Percentiles rank a stretch among this genome's conserved stretches.
Evolutionary conservation across 2,888 invertebrate genomes (phyloP).

Genomic region (Callyntrura guangdongensis): DNA sequence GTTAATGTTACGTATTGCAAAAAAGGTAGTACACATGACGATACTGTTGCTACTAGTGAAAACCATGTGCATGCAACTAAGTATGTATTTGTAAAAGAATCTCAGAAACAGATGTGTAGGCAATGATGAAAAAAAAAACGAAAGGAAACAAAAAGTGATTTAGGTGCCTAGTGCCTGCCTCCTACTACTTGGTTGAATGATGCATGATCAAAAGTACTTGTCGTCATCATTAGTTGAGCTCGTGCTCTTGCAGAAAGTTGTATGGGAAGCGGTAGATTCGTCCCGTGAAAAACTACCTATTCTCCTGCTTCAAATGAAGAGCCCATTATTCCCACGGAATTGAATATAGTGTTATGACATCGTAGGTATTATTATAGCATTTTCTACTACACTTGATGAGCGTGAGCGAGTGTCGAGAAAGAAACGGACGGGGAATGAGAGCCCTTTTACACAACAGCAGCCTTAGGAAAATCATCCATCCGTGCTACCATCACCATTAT

Average conservation of each 20-base stretch:
- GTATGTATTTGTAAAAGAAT: conserved; percentile 15
- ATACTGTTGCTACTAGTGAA: not conserved
- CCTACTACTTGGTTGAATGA: not conserved
- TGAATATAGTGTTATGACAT: not conserved
- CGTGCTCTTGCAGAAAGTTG: not conserved
- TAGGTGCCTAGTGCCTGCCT: not conserved
- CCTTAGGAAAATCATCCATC: not conserved
- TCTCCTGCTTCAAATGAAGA: conserved; percentile 36
- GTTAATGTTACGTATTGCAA: not conserved
- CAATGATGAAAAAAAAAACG: not conserved
- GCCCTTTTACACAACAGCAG: not conserved
- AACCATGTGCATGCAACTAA: conserved; percentile 41
- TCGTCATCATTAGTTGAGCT: not conserved
- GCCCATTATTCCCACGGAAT: conserved; percentile 38
- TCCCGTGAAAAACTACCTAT: conserved; percentile 56
- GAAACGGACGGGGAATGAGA: not conserved
- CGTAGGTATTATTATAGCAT: not conserved
- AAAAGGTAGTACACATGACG: not conserved
- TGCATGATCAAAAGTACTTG: not conserved
- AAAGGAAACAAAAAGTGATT: not conserved
- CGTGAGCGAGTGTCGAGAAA: not conserved
- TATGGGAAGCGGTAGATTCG: not conserved
- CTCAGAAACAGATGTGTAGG: conserved; percentile 25
- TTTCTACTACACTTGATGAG: not conserved
- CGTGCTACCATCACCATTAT: conserved; percentile 11